Evolutionary conservation across 2,888 invertebrate genomes (phyloP), one percentile per base, ranked within the genome.

Genomic region (Drosophila mimica): DNA sequence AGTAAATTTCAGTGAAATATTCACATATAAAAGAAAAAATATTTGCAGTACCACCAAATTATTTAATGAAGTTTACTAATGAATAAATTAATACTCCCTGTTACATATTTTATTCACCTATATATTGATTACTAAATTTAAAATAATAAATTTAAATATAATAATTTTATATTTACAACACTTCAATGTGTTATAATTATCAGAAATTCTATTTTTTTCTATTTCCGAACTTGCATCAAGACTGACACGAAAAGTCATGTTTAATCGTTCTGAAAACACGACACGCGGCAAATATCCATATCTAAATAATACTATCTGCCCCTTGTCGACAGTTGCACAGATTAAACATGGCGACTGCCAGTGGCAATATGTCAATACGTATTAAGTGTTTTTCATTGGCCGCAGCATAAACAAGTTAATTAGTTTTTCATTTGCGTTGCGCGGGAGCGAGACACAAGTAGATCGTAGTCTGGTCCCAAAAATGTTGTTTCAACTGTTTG

Each of bases 381-480:
- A 54, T 69, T 71, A 38, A 68, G 76, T 25, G 25, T 64, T 75
- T 49, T 49, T n/a, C 28, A 64, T 28, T 62, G 46, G 68, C 31
- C 53, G 30, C 70, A 75, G 25, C 74, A 76, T 74, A 72, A 79
- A 75, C 77, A 78, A 78, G 52, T 84, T 73, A 84, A 82, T 84
- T 88, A 73, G 57, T 56, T 57, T 57, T 58, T 28, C 34, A 70
- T 52, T 52, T 56, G 70, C 48, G 30, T 61, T 64, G 62, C 46
- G 52, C 36, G 63, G 40, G 33, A 63, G 64, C 43, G 20, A 53
- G 33, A 48, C 49, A 43, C 52, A 36, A 48, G 31, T 43, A 65
- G 48, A 61, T 43, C 60, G 52, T 48, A 43, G 36, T 58, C 43
- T 31, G 43, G 25, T 11, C n/a, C 56, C 6, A 36, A 28, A 61